Base-by-base conservation (phyloP, 2,888 invertebrate genomes). In the Lysandra coridon region DNA sequence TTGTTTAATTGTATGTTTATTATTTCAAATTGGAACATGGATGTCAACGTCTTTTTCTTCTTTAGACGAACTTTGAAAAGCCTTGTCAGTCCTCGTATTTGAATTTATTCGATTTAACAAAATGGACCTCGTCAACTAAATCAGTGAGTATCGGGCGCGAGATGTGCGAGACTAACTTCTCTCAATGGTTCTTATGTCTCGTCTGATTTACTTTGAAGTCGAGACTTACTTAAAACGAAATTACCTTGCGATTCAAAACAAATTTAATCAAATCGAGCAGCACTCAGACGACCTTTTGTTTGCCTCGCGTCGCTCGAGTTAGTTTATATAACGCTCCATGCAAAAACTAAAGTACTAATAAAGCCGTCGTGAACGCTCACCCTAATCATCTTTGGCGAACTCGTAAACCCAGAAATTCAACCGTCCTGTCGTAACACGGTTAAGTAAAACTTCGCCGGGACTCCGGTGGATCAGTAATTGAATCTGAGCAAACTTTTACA, bases 401-500 rank as follows among this genome's bases (percentile, higher is more conserved):
- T 44, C 74, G 57, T 76, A 76, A 76, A 76, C 76, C 57, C 76
- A 76, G 76, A 76, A 76, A 57, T 76, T 76, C 53, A 57, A 33
- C 57, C 76, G 76, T 53, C 76, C 76, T 76, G 76, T 30, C 76
- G 76, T 76, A 76, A 76, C 49, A 33, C 14, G 76, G 33, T 76
- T 76, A 76, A 76, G 76, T 76, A 7, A 76, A 76, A 76, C 76
- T 76, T 76, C 17, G 53, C 33, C 53, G 33, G 33, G 76, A 76
- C 23, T 76, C 76, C 57, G 57, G 53, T 33, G 76, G 76, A 76
- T 76, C 76, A 76, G 81, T 84, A 82, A 83, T 84, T 83, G 81
- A 82, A 84, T 84, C 83, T 79, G 53, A 49, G 80, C 81, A 37
- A 84, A 84, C 83, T 83, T 83, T 84, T 82, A 83, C 81, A 80